Evolutionary conservation across 2,113 vertebrate species (phyloP), one percentile per base, ranked within the genome.

Genomic region (Lepus americanus): DNA sequence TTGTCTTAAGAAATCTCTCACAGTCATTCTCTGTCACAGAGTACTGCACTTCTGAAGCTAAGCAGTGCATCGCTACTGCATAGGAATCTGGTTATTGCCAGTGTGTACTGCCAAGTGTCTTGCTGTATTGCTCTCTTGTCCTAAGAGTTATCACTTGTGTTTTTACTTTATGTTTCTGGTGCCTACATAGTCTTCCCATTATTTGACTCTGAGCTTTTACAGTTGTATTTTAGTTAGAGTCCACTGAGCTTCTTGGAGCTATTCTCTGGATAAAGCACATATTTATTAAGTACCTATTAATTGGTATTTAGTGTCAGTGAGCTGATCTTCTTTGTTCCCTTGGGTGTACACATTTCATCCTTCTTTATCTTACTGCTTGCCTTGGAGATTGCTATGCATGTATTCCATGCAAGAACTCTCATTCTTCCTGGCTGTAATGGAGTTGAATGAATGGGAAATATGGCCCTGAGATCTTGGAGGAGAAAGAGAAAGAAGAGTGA

Each of bases 81-180:
- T 44, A 3, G 2, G 44, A 64, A 29, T 74, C 39, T 93, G 17
- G 3, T 59, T 84, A 53, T 79, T 82, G 27, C 9, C 86, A 29
- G 53, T 0, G 61, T 0, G 3, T 29, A 14, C 16, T 78, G 72
- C 63, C 39, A 44, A 44, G 73, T 72, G 36, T 51, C 20, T 31
- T 22, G 61, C 5, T 33, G 1, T 49, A 7, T 84, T 70, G 11
- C 39, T 79, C 9, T 67, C 64, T 85, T 74, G 39, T 29, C 13
- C 22, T 89, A 8, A 55, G n/a, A 53, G 13, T 87, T 87, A 72
- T 31, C n/a, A 81, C 25, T 61, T 53, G 1, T 23, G 51, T 81
- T 87, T 92, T 82, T 61, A 92, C 81, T 88, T 69, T 76, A 44
- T 92, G 25, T 55, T 82, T 78, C n/a, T 25, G 27, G 19, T 20